phyloP scores from a whole-genome alignment of 1,140 invertebrate species.

The Cydia pomonella region DNA sequence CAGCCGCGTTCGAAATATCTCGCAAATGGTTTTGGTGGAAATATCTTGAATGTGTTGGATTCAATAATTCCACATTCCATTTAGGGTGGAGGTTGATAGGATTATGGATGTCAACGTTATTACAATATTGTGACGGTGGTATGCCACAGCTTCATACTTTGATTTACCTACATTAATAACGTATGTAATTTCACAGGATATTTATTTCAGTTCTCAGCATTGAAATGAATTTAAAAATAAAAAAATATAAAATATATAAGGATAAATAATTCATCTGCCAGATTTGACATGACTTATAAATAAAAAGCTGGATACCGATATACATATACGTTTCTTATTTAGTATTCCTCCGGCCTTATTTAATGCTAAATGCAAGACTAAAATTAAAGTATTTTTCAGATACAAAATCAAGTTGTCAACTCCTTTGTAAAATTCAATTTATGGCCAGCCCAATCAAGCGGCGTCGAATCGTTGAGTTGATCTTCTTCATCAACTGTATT shows the following conservation, averaged over 20 bases:
- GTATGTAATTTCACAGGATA: background rate
- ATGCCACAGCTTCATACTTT: background rate
- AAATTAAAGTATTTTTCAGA: background rate
- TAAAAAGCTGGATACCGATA: no score
- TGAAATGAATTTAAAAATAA: background rate
- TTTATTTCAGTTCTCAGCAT: no score
- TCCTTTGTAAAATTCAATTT: background rate
- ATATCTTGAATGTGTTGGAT: slow-evolving; percentile 19
- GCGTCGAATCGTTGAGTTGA: slow-evolving; percentile 1
- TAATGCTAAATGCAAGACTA: no score
- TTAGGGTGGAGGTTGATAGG: background rate
- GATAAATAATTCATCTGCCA: no score
- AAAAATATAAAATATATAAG: no score
- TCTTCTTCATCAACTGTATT: background rate
- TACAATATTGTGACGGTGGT: slow-evolving; percentile 9
- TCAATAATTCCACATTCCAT: slow-evolving; percentile 16
- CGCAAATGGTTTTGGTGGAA: slow-evolving; percentile 1
- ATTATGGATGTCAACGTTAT: slow-evolving; percentile 15
- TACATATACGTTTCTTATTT: no score
- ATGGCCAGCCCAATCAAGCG: background rate
- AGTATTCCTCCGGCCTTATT: no score
- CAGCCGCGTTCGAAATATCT: background rate
- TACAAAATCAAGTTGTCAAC: slow-evolving; percentile 17
- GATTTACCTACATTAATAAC: background rate
- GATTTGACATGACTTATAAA: no score